phyloP scores from a whole-genome alignment of 1,140 invertebrate species.

The Monomorium pharaonis region DNA sequence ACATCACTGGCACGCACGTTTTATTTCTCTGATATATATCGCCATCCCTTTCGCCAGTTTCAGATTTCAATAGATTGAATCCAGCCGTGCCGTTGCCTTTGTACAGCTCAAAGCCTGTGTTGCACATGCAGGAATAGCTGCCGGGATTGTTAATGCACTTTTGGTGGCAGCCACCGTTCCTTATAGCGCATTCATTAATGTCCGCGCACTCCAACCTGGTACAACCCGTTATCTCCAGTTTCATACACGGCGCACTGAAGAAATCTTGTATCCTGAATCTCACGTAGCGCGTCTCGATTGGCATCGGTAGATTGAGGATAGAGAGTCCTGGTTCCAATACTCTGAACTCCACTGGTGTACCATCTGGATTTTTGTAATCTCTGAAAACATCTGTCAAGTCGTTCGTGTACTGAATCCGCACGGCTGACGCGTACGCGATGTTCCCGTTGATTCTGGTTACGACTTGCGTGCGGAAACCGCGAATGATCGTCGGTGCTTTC shows the following conservation, averaged over 20 bases:
- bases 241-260: slow-evolving; percentile 94
- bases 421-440: slow-evolving; percentile 94
- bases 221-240: slow-evolving; percentile 97
- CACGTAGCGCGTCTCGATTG: slow-evolving; percentile 96
- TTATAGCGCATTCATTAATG: slow-evolving; percentile 95
- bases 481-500: slow-evolving; percentile 94
- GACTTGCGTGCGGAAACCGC: slow-evolving; percentile 95
- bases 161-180: slow-evolving; percentile 97
- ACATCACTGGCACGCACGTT: slow-evolving; percentile 97
- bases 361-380: slow-evolving; percentile 96
- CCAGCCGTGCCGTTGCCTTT: slow-evolving; percentile 95
- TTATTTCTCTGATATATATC: slow-evolving; percentile 97
- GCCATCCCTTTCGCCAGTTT: slow-evolving; percentile 94
- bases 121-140: slow-evolving; percentile 94
- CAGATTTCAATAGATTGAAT: slow-evolving; percentile 92
- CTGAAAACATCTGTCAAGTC: slow-evolving; percentile 95
- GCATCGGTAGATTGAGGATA: slow-evolving; percentile 94
- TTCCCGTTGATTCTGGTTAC: slow-evolving; percentile 92
- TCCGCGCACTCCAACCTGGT: slow-evolving; percentile 95
- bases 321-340: slow-evolving; percentile 95
- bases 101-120: slow-evolving; percentile 97
- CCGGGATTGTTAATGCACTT: slow-evolving; percentile 96
- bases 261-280: slow-evolving; percentile 96
- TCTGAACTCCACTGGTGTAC: slow-evolving; percentile 96
- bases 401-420: slow-evolving; percentile 94